Evolutionary conservation across 1,140 invertebrate species (phyloP).

Genomic region (Bombus polaris): DNA sequence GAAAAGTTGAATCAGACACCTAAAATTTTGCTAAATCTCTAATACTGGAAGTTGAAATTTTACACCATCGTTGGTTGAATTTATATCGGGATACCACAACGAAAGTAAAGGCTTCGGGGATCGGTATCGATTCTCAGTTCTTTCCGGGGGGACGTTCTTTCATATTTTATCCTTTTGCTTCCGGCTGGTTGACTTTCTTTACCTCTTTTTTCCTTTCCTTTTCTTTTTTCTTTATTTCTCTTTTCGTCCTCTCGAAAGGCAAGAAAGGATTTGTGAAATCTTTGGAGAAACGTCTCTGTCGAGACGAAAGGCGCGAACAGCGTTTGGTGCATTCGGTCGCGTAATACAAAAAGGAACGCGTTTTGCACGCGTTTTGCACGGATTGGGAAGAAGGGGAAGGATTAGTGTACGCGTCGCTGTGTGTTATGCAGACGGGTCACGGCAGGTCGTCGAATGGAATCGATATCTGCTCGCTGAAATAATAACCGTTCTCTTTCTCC

Average conservation of each 20-base stretch:
- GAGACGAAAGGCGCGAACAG: neutral
- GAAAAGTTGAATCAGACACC: too few relatives aligned
- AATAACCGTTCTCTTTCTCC: conserved; percentile 63
- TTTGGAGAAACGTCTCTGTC: neutral
- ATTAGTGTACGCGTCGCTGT: conserved; percentile 49
- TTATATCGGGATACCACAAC: neutral
- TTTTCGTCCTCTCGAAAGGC: neutral
- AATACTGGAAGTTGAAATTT: neutral
- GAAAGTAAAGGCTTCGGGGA: neutral
- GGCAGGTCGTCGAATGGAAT: conserved; percentile 71
- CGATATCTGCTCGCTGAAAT: conserved; percentile 70
- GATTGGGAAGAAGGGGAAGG: conserved; percentile 26
- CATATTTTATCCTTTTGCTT: conserved; percentile 29
- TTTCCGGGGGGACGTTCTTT: neutral
- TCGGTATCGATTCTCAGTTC: conserved; percentile 12
- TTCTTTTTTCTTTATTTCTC: too few relatives aligned
- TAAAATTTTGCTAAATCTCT: too few relatives aligned
- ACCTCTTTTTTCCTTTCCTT: neutral
- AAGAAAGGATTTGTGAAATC: conserved; percentile 36
- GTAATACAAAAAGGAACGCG: neutral
- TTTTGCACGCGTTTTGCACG: conserved; percentile 15
- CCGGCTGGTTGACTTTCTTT: neutral
- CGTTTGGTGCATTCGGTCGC: neutral
- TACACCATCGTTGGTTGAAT: neutral
- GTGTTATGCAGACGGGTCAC: conserved; percentile 72